Conservation (phyloP, 2,113 vertebrate genomes). For the Albula glossodonta region DNA sequence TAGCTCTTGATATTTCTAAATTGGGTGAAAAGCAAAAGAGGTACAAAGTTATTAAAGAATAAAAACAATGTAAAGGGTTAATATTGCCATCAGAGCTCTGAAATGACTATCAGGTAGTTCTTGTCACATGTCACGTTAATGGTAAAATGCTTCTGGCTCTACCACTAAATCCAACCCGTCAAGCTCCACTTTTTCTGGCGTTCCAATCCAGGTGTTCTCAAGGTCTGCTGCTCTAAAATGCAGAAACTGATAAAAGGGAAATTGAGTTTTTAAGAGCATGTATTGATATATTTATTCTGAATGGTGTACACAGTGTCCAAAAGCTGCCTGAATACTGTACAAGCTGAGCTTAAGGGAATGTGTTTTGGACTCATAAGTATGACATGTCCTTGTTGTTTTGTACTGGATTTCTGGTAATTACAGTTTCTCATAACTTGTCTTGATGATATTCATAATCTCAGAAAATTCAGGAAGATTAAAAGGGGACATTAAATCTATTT, state of each 20-base stretch:
- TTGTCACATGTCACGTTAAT: not conserved
- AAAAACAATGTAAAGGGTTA: not conserved
- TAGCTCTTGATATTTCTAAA: no score
- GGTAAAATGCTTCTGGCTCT: not conserved
- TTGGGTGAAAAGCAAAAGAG: not conserved
- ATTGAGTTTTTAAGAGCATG: not conserved
- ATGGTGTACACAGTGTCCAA: not conserved
- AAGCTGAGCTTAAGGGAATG: not conserved
- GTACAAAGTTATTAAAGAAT: not conserved
- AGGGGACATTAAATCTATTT: not conserved
- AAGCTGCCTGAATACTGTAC: not conserved
- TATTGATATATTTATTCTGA: not conserved
- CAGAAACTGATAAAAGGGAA: not conserved
- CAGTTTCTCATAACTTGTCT: not conserved
- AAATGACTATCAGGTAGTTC: slow-evolving; percentile 4
- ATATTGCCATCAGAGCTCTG: not conserved
- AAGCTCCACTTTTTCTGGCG: not conserved
- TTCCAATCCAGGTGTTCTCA: not conserved
- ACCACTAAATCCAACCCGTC: not conserved
- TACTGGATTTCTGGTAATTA: not conserved
- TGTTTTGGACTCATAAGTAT: not conserved
- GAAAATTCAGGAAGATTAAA: not conserved
- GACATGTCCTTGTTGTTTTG: not conserved
- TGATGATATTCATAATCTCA: not conserved
- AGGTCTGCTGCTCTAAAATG: slow-evolving; percentile 1